Conservation (phyloP, 2,888 invertebrate species). For the Pyrgus malvae region DNA sequence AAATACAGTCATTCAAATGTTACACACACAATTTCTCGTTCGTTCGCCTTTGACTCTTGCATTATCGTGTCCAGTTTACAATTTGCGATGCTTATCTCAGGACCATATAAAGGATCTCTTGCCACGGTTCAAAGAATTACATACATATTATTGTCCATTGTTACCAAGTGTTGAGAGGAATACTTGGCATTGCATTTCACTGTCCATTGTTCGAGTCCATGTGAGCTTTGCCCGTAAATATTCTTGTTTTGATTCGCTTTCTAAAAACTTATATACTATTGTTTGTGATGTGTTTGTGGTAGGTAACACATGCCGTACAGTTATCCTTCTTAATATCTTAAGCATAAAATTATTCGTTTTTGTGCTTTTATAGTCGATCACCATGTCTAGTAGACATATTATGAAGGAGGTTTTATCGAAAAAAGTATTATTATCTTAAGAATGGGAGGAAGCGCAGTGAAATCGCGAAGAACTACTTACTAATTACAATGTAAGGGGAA, state of each 20-base stretch:
- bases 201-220: constrained; percentile 28
- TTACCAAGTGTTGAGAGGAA: constrained; percentile 30
- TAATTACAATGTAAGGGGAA: no score
- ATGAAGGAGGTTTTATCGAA: no score
- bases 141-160: constrained; percentile 42
- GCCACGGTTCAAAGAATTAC: not conserved
- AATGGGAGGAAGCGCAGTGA: no score
- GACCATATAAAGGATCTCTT: not conserved
- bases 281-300: not conserved
- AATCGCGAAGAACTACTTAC: no score
- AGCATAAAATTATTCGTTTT: no score
- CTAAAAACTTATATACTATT: constrained; percentile 7
- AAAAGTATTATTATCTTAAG: no score
- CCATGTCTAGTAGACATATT: no score
- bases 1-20: no score
- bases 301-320: not conserved
- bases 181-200: constrained; percentile 36
- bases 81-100: not conserved
- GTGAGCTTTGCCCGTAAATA: constrained; percentile 15
- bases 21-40: no score
- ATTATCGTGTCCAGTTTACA: not conserved
- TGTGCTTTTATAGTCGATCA: no score
- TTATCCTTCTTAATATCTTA: no score
- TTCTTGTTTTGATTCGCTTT: constrained; percentile 18
- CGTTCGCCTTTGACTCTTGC: no score